Percentiles rank a stretch among this genome's conserved stretches.
phyloP scores from a whole-genome alignment of 2,797 vertebrate species.

The Telmatherina bonti region DNA sequence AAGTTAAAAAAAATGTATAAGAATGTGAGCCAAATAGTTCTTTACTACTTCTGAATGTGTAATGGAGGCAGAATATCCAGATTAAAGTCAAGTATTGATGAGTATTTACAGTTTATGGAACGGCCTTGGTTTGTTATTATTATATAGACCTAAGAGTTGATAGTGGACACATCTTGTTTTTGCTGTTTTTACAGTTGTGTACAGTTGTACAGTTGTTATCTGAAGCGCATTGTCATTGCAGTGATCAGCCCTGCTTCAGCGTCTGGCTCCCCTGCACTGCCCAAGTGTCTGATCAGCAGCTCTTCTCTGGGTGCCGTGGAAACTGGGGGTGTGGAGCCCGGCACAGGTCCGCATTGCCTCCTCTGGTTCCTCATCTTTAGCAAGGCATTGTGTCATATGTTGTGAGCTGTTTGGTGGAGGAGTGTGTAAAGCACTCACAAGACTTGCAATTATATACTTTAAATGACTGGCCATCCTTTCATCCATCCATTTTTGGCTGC shows the following conservation, averaged over 20 bases:
- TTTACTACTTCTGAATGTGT: no score
- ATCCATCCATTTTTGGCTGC: no score
- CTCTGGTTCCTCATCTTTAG: neutral
- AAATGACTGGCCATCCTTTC: no score
- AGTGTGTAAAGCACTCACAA: neutral
- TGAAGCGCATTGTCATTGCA: slow-evolving; percentile 47
- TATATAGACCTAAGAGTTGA: neutral
- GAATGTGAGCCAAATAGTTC: no score
- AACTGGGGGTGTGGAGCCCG: slow-evolving; percentile 83
- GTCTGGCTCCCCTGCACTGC: slow-evolving; percentile 87
- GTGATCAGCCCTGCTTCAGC: slow-evolving; percentile 87
- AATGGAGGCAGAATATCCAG: no score
- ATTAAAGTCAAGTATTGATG: neutral
- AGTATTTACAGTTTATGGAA: neutral
- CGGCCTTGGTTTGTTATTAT: neutral
- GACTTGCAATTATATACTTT: neutral
- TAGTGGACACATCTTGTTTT: neutral
- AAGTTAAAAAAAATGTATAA: no score
- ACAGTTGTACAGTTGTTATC: neutral
- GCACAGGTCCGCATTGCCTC: slow-evolving; percentile 82
- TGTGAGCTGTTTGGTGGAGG: no score
- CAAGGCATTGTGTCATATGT: neutral
- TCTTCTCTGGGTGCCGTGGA: slow-evolving; percentile 84
- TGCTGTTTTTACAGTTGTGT: neutral
- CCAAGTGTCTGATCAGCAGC: slow-evolving; percentile 87